phyloP scores from a whole-genome alignment of 2,888 invertebrate species.

The Papilio demoleus region DNA sequence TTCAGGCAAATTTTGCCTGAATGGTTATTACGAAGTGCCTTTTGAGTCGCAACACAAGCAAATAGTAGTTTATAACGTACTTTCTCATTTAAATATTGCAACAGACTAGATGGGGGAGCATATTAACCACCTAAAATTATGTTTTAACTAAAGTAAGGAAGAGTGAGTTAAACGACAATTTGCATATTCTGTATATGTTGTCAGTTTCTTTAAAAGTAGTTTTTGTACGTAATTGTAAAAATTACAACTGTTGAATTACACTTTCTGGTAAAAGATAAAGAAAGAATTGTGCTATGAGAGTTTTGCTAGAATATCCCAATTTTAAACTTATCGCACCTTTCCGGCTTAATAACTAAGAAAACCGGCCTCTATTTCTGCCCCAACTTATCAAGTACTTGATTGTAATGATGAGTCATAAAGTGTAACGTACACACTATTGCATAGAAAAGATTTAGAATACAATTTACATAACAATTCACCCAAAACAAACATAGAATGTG shows the following conservation, averaged over 20 bases:
- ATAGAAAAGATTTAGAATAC: not conserved
- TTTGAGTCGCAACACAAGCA: conserved; percentile 4
- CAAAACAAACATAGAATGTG: conserved; percentile 3
- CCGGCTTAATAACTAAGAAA: no score
- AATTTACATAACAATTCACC: conserved; percentile 13
- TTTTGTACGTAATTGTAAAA: not conserved
- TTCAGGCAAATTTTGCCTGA: not conserved
- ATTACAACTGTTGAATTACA: no score
- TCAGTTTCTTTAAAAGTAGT: not conserved
- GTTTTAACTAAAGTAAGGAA: not conserved
- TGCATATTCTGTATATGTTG: no score
- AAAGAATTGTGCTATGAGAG: no score
- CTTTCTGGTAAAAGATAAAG: no score
- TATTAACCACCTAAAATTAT: not conserved
- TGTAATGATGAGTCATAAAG: not conserved
- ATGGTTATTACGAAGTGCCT: conserved; percentile 33
- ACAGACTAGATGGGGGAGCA: not conserved
- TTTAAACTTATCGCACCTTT: no score
- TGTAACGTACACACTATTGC: conserved; percentile 2
- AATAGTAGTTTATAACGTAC: not conserved
- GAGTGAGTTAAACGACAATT: not conserved
- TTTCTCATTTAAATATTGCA: conserved; percentile 9
- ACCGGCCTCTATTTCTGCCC: not conserved
- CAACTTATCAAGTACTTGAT: not conserved
- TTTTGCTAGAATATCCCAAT: no score